phyloP scores from a whole-genome alignment of 2,797 vertebrate species.

The Darevskia nairensis region DNA sequence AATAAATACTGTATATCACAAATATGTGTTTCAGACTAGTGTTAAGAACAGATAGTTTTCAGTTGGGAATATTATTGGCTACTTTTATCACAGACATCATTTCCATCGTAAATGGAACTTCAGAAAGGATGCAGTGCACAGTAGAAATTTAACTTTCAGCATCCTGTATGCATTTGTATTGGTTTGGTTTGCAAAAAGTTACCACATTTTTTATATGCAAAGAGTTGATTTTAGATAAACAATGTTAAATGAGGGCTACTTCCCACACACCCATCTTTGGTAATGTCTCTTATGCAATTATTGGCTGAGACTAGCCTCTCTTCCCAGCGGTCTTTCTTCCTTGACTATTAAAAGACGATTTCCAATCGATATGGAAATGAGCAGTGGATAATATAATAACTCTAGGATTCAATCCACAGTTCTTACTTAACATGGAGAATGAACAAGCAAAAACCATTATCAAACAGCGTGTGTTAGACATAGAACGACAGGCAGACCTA shows the following conservation, averaged over 20 bases:
- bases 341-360: too few relatives aligned
- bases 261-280: too few relatives aligned
- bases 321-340: too few relatives aligned
- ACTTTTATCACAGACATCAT: slow-evolving; percentile 33
- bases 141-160: not conserved
- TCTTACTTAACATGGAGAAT: too few relatives aligned
- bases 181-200: not conserved
- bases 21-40: slow-evolving; percentile 12
- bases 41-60: slow-evolving; percentile 44
- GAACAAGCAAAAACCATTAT: too few relatives aligned
- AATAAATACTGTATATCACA: not conserved
- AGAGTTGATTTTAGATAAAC: not conserved
- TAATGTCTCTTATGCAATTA: too few relatives aligned
- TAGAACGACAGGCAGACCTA: too few relatives aligned
- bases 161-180: not conserved
- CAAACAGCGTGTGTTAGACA: too few relatives aligned
- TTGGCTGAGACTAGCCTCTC: too few relatives aligned
- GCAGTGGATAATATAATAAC: too few relatives aligned
- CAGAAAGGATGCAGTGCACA: slow-evolving; percentile 26
- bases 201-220: not conserved
- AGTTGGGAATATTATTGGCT: slow-evolving; percentile 45
- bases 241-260: not conserved
- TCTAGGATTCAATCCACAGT: too few relatives aligned
- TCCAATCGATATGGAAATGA: too few relatives aligned
- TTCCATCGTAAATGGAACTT: slow-evolving; percentile 62